Percentiles rank a stretch among this genome's conserved stretches.
These are phyloP conservation scores for Diuraphis noxia DNA, from an alignment of 1,140 invertebrate genomes.

Conservation along the genomic window DNA sequence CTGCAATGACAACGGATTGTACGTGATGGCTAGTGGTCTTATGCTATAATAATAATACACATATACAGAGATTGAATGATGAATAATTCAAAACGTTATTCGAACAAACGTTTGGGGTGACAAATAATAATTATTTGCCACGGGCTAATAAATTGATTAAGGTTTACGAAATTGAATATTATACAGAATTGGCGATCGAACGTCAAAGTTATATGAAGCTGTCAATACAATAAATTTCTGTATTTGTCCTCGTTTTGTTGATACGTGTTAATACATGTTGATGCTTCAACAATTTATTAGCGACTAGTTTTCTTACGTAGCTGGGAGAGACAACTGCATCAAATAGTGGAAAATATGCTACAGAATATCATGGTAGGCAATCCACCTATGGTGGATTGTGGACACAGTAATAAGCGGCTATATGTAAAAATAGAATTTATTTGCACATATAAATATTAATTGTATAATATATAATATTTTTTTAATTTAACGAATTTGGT, in stretches of 20 bases:
- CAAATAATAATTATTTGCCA: slow-evolving; percentile 16
- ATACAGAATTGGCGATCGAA: neutral
- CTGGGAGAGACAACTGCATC: too few species aligned
- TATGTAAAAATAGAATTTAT: too few species aligned
- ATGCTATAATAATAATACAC: neutral
- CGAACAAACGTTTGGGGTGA: neutral
- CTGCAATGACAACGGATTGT: neutral
- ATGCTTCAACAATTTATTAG: neutral
- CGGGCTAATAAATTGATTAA: slow-evolving; percentile 2
- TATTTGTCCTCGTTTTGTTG: neutral
- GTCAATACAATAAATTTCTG: neutral
- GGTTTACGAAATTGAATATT: neutral
- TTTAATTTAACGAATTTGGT: too few species aligned
- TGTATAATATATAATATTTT: too few species aligned
- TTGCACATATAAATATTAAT: too few species aligned
- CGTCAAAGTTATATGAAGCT: neutral
- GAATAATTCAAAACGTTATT: slow-evolving; percentile 30
- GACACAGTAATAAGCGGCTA: too few species aligned
- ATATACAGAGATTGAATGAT: neutral
- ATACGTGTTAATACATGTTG: neutral
- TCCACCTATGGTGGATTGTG: too few species aligned
- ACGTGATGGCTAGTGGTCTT: neutral
- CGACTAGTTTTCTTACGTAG: too few species aligned
- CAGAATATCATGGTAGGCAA: too few species aligned
- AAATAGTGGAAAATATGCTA: too few species aligned